Evolutionary conservation across 23 tunicate species (phyloP).

Genomic region (Halocynthia roretzi): DNA sequence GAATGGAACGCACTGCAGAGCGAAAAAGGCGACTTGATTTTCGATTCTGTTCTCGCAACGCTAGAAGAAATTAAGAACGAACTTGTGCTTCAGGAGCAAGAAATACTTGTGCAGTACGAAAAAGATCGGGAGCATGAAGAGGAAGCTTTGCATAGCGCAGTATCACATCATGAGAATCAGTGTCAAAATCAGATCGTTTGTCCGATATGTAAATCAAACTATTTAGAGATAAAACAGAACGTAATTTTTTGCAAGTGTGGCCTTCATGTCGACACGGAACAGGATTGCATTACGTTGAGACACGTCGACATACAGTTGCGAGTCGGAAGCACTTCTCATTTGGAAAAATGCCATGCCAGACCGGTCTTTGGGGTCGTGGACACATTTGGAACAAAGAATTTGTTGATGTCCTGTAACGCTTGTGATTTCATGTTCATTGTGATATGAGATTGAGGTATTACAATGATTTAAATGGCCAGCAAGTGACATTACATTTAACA

Average conservation of each 20-base stretch:
- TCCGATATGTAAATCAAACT: conserved; percentile 24
- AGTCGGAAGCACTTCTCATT: conserved; percentile 27
- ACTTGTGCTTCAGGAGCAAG: conserved; percentile 50
- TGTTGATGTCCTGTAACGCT: conserved; percentile 43
- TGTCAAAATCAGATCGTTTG: conserved; percentile 1
- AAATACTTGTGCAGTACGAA: conserved; percentile 38
- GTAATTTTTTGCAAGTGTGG: conserved; percentile 28
- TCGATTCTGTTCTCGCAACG: conserved; percentile 32
- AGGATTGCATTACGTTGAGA: conserved; percentile 27
- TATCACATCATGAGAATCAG: conserved; percentile 26
- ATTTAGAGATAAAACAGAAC: conserved; percentile 8
- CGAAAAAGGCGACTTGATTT: conserved; percentile 3
- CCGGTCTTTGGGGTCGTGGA: conserved; percentile 32
- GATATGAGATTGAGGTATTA: conserved; percentile 5
- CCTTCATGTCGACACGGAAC: conserved; percentile 19
- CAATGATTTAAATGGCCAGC: neutral
- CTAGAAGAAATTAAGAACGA: conserved; percentile 59
- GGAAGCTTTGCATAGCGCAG: neutral
- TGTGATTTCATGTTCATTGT: conserved; percentile 84
- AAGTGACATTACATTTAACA: neutral
- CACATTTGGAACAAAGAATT: conserved; percentile 29
- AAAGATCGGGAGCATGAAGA: conserved; percentile 16
- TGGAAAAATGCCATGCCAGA: conserved; percentile 11
- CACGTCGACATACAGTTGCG: conserved; percentile 17
- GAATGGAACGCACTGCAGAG: conserved; percentile 5